These are phyloP conservation scores for Neria commutata DNA, from an alignment of 2,888 invertebrate genomes.

Conservation along the genomic window DNA sequence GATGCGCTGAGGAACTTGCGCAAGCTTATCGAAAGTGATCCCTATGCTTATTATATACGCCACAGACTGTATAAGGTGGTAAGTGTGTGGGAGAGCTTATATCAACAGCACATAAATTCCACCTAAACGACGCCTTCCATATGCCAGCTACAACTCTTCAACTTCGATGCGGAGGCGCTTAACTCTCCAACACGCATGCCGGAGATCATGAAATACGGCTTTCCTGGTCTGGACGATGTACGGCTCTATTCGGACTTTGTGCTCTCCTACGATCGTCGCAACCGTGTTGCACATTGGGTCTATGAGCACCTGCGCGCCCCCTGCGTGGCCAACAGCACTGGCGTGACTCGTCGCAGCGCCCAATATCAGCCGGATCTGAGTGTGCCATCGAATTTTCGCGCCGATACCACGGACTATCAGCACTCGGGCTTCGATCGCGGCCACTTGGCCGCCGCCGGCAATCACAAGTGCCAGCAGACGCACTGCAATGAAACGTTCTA, in stretches of 20 bases:
- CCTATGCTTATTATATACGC: slow-evolving; percentile 46
- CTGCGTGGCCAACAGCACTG: slow-evolving; percentile 68
- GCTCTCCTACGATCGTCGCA: slow-evolving; percentile 87
- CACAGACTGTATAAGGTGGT: slow-evolving; percentile 39
- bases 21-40: slow-evolving; percentile 39
- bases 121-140: background rate
- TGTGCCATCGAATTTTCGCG: slow-evolving; percentile 80
- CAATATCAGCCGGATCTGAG: slow-evolving; percentile 83
- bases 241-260: slow-evolving; percentile 88
- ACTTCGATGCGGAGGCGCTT: background rate
- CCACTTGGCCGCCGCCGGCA: slow-evolving; percentile 95
- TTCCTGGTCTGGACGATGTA: slow-evolving; percentile 85
- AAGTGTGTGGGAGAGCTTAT: slow-evolving; percentile 18
- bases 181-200: slow-evolving; percentile 58
- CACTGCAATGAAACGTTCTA: slow-evolving; percentile 89
- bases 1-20: slow-evolving; percentile 34
- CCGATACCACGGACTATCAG: slow-evolving; percentile 82
- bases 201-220: slow-evolving; percentile 92
- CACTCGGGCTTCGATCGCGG: slow-evolving; percentile 92
- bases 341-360: slow-evolving; percentile 76
- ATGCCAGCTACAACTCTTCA: slow-evolving; percentile 11
- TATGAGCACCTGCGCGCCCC: slow-evolving; percentile 89
- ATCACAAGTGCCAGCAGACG: slow-evolving; percentile 78
- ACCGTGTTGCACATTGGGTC: slow-evolving; percentile 91
- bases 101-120: background rate